Evolutionary conservation across 2,888 invertebrate species (phyloP).

Genomic region (Mellilla xanthometata): DNA sequence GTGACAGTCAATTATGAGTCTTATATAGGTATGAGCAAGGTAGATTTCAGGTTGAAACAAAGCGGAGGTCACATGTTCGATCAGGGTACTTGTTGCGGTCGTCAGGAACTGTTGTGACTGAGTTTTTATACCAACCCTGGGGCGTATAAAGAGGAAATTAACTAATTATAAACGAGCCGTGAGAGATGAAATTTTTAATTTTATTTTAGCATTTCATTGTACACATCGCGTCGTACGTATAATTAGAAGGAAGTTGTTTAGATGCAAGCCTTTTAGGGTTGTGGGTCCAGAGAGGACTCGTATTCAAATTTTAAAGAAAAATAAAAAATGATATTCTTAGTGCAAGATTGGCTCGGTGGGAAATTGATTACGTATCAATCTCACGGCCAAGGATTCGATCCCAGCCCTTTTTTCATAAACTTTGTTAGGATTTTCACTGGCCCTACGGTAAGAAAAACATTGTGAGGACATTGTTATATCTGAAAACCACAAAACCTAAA

Average conservation of each 20-base stretch:
- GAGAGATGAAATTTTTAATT: constrained; percentile 21
- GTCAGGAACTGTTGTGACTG: constrained; percentile 21
- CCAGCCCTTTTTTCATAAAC: too few relatives aligned
- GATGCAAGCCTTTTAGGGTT: constrained; percentile 7
- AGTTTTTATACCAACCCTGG: constrained; percentile 24
- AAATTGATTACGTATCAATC: too few relatives aligned
- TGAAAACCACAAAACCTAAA: too few relatives aligned
- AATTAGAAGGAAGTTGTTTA: constrained; percentile 14
- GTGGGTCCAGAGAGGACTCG: not conserved
- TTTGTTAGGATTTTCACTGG: too few relatives aligned
- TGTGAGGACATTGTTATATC: too few relatives aligned
- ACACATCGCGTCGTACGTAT: too few relatives aligned
- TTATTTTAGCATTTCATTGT: constrained; percentile 18
- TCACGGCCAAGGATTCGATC: too few relatives aligned
- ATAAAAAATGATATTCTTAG: too few relatives aligned
- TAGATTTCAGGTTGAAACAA: constrained; percentile 12
- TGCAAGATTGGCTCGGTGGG: too few relatives aligned
- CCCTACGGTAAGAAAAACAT: too few relatives aligned
- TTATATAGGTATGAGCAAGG: constrained; percentile 19
- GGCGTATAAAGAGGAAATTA: constrained; percentile 18
- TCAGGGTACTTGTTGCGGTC: constrained; percentile 29
- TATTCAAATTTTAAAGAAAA: too few relatives aligned
- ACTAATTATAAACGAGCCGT: constrained; percentile 12
- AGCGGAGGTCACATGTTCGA: constrained; percentile 25
- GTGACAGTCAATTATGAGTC: constrained; percentile 14